Conservation (phyloP, 2,113 vertebrate species). For the Amphiprion ocellaris region DNA sequence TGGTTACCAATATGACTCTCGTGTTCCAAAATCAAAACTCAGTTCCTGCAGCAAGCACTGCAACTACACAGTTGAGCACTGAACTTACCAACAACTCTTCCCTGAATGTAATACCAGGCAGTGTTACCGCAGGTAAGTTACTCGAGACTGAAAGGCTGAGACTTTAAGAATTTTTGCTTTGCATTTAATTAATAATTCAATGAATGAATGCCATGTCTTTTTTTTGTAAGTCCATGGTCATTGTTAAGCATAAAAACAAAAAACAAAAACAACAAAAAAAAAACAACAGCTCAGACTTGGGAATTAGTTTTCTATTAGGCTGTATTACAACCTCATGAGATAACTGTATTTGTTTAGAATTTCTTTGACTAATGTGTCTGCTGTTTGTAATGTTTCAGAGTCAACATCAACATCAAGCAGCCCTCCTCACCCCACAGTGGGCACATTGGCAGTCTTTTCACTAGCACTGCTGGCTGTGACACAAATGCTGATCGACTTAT, state of each 20-base stretch:
- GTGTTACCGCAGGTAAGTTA: constrained; percentile 55
- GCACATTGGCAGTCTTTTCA: constrained; percentile 45
- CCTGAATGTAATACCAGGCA: constrained; percentile 39
- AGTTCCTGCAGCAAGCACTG: constrained; percentile 23
- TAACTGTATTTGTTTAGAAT: neutral
- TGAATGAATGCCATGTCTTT: neutral
- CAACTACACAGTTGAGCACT: neutral
- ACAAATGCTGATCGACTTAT: constrained; percentile 45
- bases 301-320: neutral
- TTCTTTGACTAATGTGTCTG: neutral
- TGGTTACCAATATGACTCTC: constrained; percentile 32
- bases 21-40: constrained; percentile 19
- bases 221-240: neutral
- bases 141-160: neutral
- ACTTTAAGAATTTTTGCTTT: neutral
- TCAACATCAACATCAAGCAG: constrained; percentile 45
- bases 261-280: no score
- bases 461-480: constrained; percentile 53
- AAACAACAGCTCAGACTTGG: neutral
- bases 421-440: constrained; percentile 11
- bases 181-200: neutral
- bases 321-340: neutral
- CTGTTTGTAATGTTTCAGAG: constrained; percentile 55
- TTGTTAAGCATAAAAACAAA: neutral
- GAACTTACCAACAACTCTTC: neutral